Evolutionary conservation across 2,797 vertebrate genomes (phyloP).

Genomic region (Lepidocolaptes lacrymiger): DNA sequence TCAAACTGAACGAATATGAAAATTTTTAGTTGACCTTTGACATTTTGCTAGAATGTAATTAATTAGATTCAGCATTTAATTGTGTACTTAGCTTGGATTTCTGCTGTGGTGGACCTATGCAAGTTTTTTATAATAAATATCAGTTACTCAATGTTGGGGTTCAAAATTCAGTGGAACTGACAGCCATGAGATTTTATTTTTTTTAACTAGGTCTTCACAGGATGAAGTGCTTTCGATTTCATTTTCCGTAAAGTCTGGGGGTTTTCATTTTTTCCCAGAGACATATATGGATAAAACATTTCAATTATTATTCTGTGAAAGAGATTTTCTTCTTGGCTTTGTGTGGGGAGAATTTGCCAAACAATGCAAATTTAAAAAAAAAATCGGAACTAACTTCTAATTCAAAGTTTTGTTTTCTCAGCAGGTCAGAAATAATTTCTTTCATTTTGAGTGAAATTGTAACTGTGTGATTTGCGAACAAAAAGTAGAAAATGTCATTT

Average conservation of each 20-base stretch:
- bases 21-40: not conserved
- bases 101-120: not conserved
- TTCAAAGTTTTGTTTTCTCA: not conserved
- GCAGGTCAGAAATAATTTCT: not conserved
- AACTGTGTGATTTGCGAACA: not conserved
- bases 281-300: not conserved
- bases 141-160: not conserved
- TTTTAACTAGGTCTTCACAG: not conserved
- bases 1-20: not conserved
- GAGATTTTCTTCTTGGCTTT: not conserved
- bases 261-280: not conserved
- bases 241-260: not conserved
- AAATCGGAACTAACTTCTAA: not conserved
- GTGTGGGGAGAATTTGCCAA: not conserved
- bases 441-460: not conserved
- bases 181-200: not conserved
- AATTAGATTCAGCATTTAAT: not conserved
- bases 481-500: not conserved
- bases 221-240: not conserved
- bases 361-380: not conserved
- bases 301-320: not conserved
- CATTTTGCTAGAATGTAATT: not conserved
- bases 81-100: not conserved
- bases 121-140: not conserved
- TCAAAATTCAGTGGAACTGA: not conserved